Evolutionary conservation across 2,888 invertebrate genomes (phyloP).

Genomic region (Troilus luridus): DNA sequence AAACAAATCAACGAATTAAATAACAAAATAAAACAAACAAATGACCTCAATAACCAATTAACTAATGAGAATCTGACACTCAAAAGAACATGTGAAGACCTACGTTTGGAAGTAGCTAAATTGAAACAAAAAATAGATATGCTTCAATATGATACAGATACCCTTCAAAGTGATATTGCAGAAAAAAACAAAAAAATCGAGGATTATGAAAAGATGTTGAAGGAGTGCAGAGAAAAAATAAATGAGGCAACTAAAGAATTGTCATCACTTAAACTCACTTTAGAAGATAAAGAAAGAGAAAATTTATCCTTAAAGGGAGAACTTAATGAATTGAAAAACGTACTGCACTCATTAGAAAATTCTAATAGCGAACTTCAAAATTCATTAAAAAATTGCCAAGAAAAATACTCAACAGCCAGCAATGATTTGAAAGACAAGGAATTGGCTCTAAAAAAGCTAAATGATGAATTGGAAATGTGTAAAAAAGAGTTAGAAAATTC

Average conservation of each 20-base stretch:
- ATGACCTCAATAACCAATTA: not conserved
- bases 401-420: not conserved
- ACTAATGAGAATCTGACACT: not conserved
- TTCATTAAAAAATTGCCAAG: not conserved
- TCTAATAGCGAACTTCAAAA: not conserved
- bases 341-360: not conserved
- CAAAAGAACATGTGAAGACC: not conserved
- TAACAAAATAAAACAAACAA: not conserved
- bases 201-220: constrained; percentile 25
- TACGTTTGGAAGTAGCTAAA: not conserved
- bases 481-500: constrained; percentile 44
- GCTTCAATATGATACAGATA: not conserved
- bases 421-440: constrained; percentile 43
- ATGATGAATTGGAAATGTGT: constrained; percentile 12
- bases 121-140: constrained; percentile 2
- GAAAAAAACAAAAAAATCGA: not conserved
- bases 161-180: not conserved
- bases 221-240: constrained; percentile 31
- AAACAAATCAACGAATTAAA: constrained; percentile 18
- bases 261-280: constrained; percentile 2
- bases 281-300: constrained; percentile 37
- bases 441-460: not conserved
- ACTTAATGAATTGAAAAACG: not conserved
- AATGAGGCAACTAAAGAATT: not conserved
- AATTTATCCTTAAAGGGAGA: not conserved